These are phyloP conservation scores for Coluber constrictor DNA, from an alignment of 2,797 vertebrate genomes.

Conservation along the genomic window DNA sequence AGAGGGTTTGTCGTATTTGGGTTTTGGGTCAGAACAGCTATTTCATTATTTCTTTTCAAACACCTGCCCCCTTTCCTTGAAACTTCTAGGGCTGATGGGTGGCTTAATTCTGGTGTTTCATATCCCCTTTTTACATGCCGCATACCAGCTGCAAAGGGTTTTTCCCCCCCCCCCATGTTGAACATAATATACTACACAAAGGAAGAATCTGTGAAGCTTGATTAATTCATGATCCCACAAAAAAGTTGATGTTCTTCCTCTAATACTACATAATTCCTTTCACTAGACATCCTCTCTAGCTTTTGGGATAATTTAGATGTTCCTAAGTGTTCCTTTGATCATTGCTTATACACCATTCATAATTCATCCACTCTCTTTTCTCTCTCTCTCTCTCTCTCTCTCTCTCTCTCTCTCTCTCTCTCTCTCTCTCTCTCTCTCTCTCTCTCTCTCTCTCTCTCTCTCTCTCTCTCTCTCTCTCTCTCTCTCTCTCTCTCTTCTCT, in stretches of 20 bases:
- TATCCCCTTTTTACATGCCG: not conserved
- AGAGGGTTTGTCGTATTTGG: no score
- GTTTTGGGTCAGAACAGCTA: not conserved
- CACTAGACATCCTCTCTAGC: not conserved
- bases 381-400: no score
- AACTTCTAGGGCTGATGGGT: not conserved
- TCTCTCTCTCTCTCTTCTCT: not conserved
- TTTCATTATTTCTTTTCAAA: not conserved
- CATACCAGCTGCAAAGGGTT: not conserved
- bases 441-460: not conserved
- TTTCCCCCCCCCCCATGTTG: not conserved
- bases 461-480: no score
- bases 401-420: no score
- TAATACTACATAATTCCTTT: not conserved
- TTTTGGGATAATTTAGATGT: constrained; percentile 2
- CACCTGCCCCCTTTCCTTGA: not conserved
- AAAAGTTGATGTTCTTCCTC: not conserved
- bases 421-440: no score
- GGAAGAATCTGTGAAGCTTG: not conserved
- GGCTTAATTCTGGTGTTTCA: not conserved
- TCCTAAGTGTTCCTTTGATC: constrained; percentile 1
- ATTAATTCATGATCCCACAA: not conserved
- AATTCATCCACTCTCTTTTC: not conserved
- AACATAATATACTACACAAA: not conserved
- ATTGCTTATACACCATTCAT: not conserved